Conservation (phyloP, 2,797 vertebrate genomes). For the Amazona finschi region DNA sequence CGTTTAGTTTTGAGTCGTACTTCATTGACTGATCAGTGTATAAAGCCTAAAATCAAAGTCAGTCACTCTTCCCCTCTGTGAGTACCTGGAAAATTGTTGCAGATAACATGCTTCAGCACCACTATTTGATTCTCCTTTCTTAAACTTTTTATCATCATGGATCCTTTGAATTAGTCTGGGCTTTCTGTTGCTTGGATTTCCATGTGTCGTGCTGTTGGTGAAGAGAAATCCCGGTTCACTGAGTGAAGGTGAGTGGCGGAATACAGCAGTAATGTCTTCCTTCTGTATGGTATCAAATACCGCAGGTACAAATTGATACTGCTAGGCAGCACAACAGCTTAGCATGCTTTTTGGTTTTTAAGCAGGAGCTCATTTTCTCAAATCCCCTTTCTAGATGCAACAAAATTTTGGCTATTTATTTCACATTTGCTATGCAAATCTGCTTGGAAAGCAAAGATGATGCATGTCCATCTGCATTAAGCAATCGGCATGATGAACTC, state of each 20-base stretch:
- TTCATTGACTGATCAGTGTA: background rate
- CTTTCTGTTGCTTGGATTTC: background rate
- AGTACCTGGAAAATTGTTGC: background rate
- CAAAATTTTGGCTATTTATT: background rate
- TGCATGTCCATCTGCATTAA: background rate
- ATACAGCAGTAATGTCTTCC: background rate
- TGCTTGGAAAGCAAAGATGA: background rate
- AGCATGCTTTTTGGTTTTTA: background rate
- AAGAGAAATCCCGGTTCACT: background rate
- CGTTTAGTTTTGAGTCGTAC: background rate
- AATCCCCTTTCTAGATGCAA: background rate
- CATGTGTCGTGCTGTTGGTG: background rate
- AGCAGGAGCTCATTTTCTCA: background rate
- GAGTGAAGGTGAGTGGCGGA: background rate
- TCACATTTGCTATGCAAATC: background rate
- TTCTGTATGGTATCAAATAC: background rate
- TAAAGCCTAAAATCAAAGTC: background rate
- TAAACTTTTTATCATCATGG: background rate
- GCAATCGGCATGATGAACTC: background rate
- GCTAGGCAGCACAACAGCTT: background rate
- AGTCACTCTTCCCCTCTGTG: background rate
- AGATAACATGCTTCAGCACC: background rate
- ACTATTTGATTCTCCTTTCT: background rate
- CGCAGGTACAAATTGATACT: background rate
- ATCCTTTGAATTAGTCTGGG: background rate